These are phyloP conservation scores for Elymnias hypermnestra DNA, from an alignment of 1,140 invertebrate species.

Conservation along the genomic window DNA sequence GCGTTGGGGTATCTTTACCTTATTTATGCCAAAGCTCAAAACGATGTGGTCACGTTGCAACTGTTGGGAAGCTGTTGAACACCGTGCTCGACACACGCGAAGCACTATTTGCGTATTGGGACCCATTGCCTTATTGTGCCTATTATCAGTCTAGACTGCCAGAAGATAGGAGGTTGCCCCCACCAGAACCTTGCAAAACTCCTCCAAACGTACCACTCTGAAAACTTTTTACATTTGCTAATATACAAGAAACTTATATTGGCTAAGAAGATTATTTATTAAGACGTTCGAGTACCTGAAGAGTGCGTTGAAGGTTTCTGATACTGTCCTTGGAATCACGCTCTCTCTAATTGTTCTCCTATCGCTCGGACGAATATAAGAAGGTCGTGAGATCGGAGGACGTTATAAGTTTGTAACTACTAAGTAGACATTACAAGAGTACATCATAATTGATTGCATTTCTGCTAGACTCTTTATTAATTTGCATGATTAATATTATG, in stretches of 20 bases:
- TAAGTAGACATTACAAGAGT: slow-evolving; percentile 59
- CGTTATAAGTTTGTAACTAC: slow-evolving; percentile 68
- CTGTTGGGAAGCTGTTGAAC: slow-evolving; percentile 77
- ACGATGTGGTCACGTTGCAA: slow-evolving; percentile 75
- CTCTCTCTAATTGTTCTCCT: slow-evolving; percentile 40
- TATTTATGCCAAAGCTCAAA: slow-evolving; percentile 85
- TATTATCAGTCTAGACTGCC: slow-evolving; percentile 88
- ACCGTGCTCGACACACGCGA: slow-evolving; percentile 84
- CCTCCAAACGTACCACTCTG: slow-evolving; percentile 65
- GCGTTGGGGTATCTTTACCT: slow-evolving; percentile 84
- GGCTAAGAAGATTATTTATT: slow-evolving; percentile 60
- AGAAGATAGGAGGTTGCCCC: slow-evolving; percentile 61
- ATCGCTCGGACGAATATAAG: slow-evolving; percentile 25
- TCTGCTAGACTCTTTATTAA: slow-evolving; percentile 33
- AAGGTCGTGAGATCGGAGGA: slow-evolving; percentile 37
- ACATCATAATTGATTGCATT: slow-evolving; percentile 26
- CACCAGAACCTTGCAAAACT: slow-evolving; percentile 60
- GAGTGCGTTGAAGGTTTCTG: slow-evolving; percentile 35
- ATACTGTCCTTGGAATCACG: slow-evolving; percentile 28
- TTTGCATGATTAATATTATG: slow-evolving; percentile 25
- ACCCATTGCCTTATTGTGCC: slow-evolving; percentile 88
- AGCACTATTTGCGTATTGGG: slow-evolving; percentile 87
- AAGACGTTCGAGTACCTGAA: slow-evolving; percentile 70
- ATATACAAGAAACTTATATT: slow-evolving; percentile 5
- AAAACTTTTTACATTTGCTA: slow-evolving; percentile 46